A percentile compares a stretch with the other conserved stretches of the same genome.
Conservation (phyloP, 2,113 vertebrate species). For the Sphyrna mokarran region DNA sequence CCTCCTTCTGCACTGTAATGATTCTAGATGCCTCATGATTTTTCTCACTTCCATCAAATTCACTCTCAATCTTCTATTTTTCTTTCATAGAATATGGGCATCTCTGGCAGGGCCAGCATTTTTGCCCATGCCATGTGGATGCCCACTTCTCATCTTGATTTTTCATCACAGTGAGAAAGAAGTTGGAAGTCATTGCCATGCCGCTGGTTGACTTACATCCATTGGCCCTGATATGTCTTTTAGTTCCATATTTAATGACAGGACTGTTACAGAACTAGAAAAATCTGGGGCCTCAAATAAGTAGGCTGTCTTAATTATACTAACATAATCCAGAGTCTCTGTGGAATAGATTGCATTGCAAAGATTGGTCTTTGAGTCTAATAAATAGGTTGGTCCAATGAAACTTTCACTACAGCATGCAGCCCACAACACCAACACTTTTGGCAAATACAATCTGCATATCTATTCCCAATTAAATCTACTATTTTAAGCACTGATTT, state of each 20-base stretch:
- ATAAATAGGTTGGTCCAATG: background rate
- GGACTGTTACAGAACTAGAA: background rate
- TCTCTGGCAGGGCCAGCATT: no score
- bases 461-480: background rate
- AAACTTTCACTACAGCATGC: background rate
- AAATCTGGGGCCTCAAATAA: background rate
- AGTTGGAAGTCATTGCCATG: background rate
- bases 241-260: background rate
- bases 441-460: background rate
- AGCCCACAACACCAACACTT: background rate
- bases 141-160: background rate
- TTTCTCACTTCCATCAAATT: no score
- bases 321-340: background rate
- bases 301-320: background rate
- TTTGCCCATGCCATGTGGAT: background rate
- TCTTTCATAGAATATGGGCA: no score
- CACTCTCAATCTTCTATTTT: no score
- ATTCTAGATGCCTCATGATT: no score
- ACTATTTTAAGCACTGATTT: background rate
- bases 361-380: background rate
- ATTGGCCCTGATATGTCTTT: background rate
- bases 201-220: background rate
- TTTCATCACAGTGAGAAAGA: background rate
- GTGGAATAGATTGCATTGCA: background rate
- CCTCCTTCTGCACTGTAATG: no score